Evolutionary conservation across 2,113 vertebrate genomes (phyloP), one percentile per base, ranked within the genome.

Genomic region (Mobula hypostoma): DNA sequence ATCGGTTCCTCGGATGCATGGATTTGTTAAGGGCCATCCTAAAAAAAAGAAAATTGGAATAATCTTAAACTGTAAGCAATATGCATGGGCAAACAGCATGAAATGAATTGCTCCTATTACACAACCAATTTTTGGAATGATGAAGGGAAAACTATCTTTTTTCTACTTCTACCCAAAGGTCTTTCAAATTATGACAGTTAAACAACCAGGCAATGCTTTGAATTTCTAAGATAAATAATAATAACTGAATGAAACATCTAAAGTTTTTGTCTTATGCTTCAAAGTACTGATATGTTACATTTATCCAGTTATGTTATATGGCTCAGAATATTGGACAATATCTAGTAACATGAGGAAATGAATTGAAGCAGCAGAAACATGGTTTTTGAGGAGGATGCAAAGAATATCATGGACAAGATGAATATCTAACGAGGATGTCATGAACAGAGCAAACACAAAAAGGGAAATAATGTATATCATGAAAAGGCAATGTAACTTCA

Each of bases 1-100:
- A 98, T 36, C 97, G 97, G 95, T 98, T 98, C 95, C 98, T 96
- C 94, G 97, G 97, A 95, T 98, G 98, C 98, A 98, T 98, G 80
- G 97, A 98, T 95, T 98, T 98, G 95, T 98, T 98, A 72, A 98
- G 96, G 83, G 98, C 97, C 98, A 98, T 98, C 95, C 95, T 95
- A 85, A 94, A 92, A 70, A 15, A 66, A 40, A 93, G 24, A 93
- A 70, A 70, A 36, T 32, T 8, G 15, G 29, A 32, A 56, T 36
- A 27, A 56, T 76, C 24, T 74, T 72, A 70, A 91, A 70, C 11
- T 72, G 17, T 36, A 40, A 76, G 27, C 15, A 93, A 6, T 24
- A 56, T 48, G 36, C 19, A 74, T 72, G 17, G 32, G 48, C 48
- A 48, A 48, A 48, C 40, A 24, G 11, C 12, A 56, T 56, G 70